Evolutionary conservation across 2,888 invertebrate genomes (phyloP), one percentile per base, ranked within the genome.

Genomic region (Ellobium chinense): DNA sequence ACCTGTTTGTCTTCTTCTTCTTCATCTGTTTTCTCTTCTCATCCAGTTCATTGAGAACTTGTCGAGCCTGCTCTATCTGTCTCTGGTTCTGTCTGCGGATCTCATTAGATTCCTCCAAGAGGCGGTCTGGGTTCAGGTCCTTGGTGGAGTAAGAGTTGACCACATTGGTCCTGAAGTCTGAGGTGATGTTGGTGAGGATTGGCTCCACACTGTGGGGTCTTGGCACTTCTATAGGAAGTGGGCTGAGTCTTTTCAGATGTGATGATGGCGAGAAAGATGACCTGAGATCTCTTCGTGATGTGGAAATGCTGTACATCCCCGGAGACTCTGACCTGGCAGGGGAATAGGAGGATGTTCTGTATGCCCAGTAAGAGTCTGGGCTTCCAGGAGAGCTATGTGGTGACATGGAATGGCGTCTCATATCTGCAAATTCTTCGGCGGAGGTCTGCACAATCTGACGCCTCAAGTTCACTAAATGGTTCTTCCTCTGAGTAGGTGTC

Each of bases 401-500:
- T 1, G 83, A 84, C 14, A 63, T 39, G n/a, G 84, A 82, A 12
- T 80, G 36, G 5, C 60, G 37, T 60, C 80, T 37, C n/a, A 81
- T 77, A 21, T 83, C 80, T 21, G 69, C 39, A n/a, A 84, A 56
- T 58, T 88, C 88, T 27, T 85, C 86, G 34, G 85, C 82, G 21
- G 89, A 86, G 54, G 83, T 84, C 27, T 82, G 85, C n/a, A 91
- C 88, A n/a, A 91, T 78, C 60, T 88, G 84, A 69, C 86, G 85
- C 31, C 92, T 81, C 62, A 90, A 83, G 31, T 86, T 84, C 3
- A 88, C 83, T 56, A 91, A 84, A 82, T 92, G 87, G 31, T 85
- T 83, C 74, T 85, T 88, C 78, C 88, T 87, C 84, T 92, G 89
- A 60, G 84, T 87, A 27, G 92, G 91, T 34, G 90, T 91, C 87